phyloP scores from a whole-genome alignment of 2,113 vertebrate genomes.

The Mus spicilegus region DNA sequence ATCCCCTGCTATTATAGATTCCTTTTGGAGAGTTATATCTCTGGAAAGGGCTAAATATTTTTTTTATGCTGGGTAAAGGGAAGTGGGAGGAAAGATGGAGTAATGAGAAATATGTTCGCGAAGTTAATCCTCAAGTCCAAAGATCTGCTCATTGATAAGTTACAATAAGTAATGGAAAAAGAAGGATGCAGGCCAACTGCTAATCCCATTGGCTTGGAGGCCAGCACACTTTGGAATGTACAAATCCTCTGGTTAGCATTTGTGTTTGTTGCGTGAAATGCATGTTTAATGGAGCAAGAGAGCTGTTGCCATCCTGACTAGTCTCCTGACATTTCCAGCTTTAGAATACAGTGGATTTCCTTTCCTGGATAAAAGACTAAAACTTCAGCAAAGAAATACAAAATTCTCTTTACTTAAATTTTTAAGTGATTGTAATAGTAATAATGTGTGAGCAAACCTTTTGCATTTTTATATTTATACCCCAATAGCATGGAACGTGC shows the following conservation, averaged over 20 bases:
- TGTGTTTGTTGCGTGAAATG: neutral
- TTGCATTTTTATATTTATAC: neutral
- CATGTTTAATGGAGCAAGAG: neutral
- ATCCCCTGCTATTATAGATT: neutral
- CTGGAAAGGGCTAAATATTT: neutral
- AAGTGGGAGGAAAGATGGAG: neutral
- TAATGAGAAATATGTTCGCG: neutral
- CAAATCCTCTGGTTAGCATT: neutral
- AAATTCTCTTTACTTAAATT: neutral
- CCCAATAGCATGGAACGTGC: neutral
- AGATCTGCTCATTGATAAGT: neutral
- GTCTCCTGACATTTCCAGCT: neutral
- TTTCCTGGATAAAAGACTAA: conserved; percentile 22
- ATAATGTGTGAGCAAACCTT: neutral
- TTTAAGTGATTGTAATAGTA: neutral
- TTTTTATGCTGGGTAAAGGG: neutral
- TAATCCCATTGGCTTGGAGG: neutral
- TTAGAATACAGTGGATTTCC: neutral
- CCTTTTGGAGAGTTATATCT: neutral
- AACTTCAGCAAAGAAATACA: conserved; percentile 1
- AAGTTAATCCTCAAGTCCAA: neutral
- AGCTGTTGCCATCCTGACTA: neutral
- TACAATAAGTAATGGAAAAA: neutral
- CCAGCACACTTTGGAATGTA: neutral
- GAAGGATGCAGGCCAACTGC: neutral